Conservation (phyloP, 2,888 invertebrate species). For the Drosophila mulleri region DNA sequence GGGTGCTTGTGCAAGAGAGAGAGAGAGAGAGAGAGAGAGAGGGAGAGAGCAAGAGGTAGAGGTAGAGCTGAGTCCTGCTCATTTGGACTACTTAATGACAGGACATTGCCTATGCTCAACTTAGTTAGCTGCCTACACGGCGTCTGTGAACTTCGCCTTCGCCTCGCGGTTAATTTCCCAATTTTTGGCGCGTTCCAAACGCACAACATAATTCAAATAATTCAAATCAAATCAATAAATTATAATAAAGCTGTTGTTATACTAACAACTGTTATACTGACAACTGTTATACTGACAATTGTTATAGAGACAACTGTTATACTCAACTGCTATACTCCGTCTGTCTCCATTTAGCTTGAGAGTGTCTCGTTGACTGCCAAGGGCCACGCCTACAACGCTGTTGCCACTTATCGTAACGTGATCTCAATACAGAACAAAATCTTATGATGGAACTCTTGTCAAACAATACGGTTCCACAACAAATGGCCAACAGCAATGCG, state of each 20-base stretch:
- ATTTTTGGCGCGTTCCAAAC: constrained; percentile 65
- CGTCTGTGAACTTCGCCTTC: constrained; percentile 65
- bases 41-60: not conserved
- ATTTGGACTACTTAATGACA: constrained; percentile 73
- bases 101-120: constrained; percentile 41
- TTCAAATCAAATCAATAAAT: not conserved
- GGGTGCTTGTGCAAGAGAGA: not conserved
- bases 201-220: constrained; percentile 28
- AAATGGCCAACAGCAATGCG: constrained; percentile 76
- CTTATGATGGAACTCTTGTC: constrained; percentile 83
- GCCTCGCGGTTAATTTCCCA: constrained; percentile 1
- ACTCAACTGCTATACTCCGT: not conserved
- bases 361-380: constrained; percentile 67
- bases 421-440: constrained; percentile 62
- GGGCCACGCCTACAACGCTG: constrained; percentile 45
- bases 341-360: constrained; percentile 45
- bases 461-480: constrained; percentile 79
- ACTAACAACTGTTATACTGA: not conserved
- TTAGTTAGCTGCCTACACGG: constrained; percentile 68
- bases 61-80: constrained; percentile 1
- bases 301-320: not conserved
- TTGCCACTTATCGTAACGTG: constrained; percentile 51
- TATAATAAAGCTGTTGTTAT: not conserved
- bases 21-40: not conserved
- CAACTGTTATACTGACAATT: not conserved